Evolutionary conservation across 2,888 invertebrate genomes (phyloP).

Genomic region (Cerceris ruficornis): DNA sequence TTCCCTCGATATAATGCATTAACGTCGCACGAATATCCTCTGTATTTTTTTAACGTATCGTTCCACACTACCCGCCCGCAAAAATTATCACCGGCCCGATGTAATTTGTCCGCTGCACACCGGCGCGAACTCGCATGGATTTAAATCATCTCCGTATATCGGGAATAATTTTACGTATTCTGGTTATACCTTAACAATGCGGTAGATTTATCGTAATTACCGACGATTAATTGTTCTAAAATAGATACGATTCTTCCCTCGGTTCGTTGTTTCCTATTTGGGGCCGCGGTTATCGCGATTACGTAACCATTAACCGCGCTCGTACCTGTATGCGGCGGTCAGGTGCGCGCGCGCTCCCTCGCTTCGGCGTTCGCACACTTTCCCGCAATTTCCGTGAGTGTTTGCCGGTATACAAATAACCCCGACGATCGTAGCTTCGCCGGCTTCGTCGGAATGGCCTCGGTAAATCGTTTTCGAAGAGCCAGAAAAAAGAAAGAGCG

Average conservation of each 20-base stretch:
- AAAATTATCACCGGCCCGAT: constrained; percentile 1
- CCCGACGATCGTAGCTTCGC: constrained; percentile 41
- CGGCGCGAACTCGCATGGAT: constrained; percentile 2
- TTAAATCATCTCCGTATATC: constrained; percentile 40
- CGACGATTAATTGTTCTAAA: constrained; percentile 51
- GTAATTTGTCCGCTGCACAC: constrained; percentile 8
- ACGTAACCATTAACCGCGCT: constrained; percentile 43
- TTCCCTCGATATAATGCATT: not conserved
- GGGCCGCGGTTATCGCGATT: constrained; percentile 45
- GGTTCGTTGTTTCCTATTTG: constrained; percentile 44
- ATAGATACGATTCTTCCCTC: constrained; percentile 43
- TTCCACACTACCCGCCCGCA: not conserved
- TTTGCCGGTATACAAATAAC: constrained; percentile 55
- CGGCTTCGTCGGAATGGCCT: constrained; percentile 41
- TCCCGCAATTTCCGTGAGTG: constrained; percentile 47
- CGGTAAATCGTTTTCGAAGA: constrained; percentile 63
- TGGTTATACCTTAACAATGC: constrained; percentile 36
- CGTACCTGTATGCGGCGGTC: not conserved
- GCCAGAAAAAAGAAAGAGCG: constrained; percentile 13
- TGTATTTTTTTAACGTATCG: constrained; percentile 1
- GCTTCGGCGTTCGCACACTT: constrained; percentile 15
- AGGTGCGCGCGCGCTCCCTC: constrained; percentile 1
- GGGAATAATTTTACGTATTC: constrained; percentile 44
- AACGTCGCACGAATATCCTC: constrained; percentile 4
- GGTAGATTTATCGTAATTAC: constrained; percentile 46